Percentiles rank a stretch among this genome's conserved stretches.
Conservation (phyloP, 1,140 invertebrate genomes). For the Drosophila leontia region DNA sequence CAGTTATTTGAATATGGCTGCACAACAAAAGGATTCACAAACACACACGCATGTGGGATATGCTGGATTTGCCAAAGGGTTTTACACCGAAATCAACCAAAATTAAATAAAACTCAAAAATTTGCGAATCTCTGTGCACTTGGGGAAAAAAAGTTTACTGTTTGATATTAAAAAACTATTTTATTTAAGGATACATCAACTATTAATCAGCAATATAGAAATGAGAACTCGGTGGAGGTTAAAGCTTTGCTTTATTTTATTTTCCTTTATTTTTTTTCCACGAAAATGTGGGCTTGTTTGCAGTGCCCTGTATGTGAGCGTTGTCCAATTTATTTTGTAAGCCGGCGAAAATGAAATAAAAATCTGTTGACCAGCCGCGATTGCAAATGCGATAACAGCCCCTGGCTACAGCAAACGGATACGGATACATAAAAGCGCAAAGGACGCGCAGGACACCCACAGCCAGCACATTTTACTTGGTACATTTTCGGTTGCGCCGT, state of each 20-base stretch:
- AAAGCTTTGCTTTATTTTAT: background rate
- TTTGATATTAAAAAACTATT: background rate
- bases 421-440: constrained; percentile 15
- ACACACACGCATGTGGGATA: constrained; percentile 18
- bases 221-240: background rate
- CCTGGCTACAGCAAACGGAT: background rate
- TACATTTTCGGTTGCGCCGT: constrained; percentile 35
- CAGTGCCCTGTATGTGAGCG: constrained; percentile 9
- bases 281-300: constrained; percentile 8
- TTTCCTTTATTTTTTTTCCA: background rate
- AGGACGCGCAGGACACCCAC: constrained; percentile 24
- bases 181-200: background rate
- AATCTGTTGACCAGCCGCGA: constrained; percentile 59
- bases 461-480: constrained; percentile 27
- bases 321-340: constrained; percentile 60
- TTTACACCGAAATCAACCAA: constrained; percentile 47
- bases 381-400: constrained; percentile 66
- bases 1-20: constrained; percentile 68
- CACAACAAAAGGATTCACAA: constrained; percentile 31
- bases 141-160: background rate
- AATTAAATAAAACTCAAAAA: constrained; percentile 56
- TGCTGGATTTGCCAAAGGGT: constrained; percentile 41
- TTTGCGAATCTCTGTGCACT: background rate
- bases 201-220: background rate
- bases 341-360: constrained; percentile 67